Evolutionary conservation across 2,888 invertebrate species (phyloP), one percentile per base, ranked within the genome.

Genomic region (Arenicola marina): DNA sequence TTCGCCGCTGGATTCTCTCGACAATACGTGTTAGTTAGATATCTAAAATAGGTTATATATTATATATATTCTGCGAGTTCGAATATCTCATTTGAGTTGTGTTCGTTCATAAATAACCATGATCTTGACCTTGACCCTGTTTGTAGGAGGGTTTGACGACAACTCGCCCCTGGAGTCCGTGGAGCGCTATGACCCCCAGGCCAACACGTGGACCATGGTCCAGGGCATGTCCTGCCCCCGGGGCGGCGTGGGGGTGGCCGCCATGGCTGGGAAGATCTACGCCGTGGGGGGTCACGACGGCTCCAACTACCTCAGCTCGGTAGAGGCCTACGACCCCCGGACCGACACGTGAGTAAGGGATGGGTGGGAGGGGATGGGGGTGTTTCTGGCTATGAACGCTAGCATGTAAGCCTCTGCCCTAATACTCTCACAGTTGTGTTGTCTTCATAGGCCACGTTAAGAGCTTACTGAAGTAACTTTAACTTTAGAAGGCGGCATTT

Each of bases 221-320:
- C 71, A 76, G 32, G 73, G 74, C 38, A 81, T 85, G 81, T 74
- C 77, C 33, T 79, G 75, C 74, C 79, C 78, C 28, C 68, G 82
- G 56, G 85, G 76, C 59, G 85, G 78, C 73, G 81, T 86, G 3
- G 86, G 85, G 11, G 84, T 80, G 32, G 77, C 80, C 21, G 70
- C 80, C 24, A 73, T 81, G 7, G 80, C 77, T 7, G 80, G 81
- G 0, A 71, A 72, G 59, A 75, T 86, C 44, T 86, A 82, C 70
- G 86, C 85, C 15, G 82, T 85, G 2, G 86, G 86, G 1, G 86
- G 86, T 4, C 86, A 86, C 71, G 85, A 85, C 74, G 86, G 86
- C 1, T 77, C 78, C 15, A 81, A 83, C 61, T 85, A 85, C 51
- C 76, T 86, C 51, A 84, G 82, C 69, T 83, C 85, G 24, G 86